phyloP scores from a whole-genome alignment of 2,113 vertebrate species.

The Phalacrocorax aristotelis region DNA sequence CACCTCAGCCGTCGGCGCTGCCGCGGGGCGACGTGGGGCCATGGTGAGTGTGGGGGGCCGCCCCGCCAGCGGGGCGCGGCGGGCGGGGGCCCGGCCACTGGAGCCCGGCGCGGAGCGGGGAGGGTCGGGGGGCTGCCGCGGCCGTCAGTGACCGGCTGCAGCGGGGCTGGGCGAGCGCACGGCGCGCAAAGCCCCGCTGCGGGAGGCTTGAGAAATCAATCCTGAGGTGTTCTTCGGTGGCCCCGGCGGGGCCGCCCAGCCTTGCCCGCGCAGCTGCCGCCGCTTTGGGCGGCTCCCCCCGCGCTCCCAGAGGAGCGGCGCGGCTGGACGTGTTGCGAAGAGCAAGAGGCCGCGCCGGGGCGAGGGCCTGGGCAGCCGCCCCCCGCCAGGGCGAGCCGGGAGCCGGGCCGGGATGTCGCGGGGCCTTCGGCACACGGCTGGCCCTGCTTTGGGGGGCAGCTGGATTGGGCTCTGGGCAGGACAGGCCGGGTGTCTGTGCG shows the following conservation, averaged over 20 bases:
- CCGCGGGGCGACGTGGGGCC: no score
- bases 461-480: background rate
- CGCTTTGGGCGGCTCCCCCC: background rate
- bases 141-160: background rate
- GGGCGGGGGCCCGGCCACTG: no score
- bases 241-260: background rate
- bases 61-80: no score
- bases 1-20: no score
- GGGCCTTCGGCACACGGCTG: no score
- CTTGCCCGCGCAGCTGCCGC: background rate
- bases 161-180: background rate
- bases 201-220: accelerated
- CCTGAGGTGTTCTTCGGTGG: background rate
- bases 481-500: background rate
- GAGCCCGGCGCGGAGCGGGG: no score
- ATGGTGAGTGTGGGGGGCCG: no score
- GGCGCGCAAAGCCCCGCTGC: background rate
- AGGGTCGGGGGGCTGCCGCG: background rate
- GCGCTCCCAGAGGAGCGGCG: accelerated
- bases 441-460: accelerated
- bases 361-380: background rate
- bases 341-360: background rate
- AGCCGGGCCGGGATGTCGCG: background rate
- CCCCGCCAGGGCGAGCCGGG: no score
- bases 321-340: accelerated